Conservation (phyloP, 35 echinoderm and acorn worm genomes). For the Holothuria glaberrima region DNA sequence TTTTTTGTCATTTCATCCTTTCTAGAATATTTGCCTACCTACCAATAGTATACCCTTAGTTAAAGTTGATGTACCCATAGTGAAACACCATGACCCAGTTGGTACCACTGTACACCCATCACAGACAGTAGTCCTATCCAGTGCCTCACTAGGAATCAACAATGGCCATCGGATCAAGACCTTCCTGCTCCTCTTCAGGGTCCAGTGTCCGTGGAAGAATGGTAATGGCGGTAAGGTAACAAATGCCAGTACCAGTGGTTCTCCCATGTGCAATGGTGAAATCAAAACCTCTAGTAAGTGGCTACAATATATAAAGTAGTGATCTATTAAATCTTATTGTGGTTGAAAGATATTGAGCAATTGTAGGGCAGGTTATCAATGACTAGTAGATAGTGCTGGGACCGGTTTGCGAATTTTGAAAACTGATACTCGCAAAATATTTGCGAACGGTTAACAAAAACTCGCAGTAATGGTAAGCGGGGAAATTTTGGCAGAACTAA, state of each 20-base stretch:
- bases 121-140: slow-evolving; percentile 61
- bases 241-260: slow-evolving; percentile 14
- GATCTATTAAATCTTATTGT: no score
- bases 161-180: slow-evolving; percentile 92
- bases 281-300: slow-evolving; percentile 41
- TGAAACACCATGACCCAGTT: slow-evolving; percentile 35
- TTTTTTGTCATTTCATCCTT: background rate
- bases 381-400: no score
- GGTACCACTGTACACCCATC: background rate
- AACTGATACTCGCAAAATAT: no score
- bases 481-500: no score
- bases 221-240: no score
- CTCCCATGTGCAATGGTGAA: slow-evolving; percentile 55
- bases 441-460: no score
- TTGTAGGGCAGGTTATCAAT: no score
- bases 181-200: slow-evolving; percentile 81
- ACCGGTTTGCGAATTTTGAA: no score
- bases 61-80: slow-evolving; percentile 36
- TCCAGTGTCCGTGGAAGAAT: slow-evolving; percentile 44
- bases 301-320: no score
- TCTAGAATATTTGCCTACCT: slow-evolving; percentile 45
- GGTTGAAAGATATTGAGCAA: no score
- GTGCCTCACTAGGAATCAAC: slow-evolving; percentile 69
- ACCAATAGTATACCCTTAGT: slow-evolving; percentile 41
- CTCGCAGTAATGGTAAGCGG: no score